Evolutionary conservation across 2,797 vertebrate species (phyloP), one percentile per base, ranked within the genome.

Genomic region (Chelon labrosus): DNA sequence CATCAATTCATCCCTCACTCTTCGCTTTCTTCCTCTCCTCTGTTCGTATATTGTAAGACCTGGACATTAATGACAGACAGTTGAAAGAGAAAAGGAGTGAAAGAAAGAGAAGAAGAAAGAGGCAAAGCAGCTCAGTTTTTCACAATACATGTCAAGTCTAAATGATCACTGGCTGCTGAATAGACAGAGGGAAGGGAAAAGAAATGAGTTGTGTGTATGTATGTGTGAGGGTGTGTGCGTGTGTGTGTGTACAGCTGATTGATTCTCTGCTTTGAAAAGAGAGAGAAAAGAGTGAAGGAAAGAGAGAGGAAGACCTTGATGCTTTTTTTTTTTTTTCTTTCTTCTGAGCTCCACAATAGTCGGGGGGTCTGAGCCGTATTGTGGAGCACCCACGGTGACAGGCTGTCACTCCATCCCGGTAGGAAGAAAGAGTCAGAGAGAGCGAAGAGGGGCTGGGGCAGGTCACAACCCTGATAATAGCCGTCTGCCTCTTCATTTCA

Each of bases 141-240:
- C 96, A 98, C 97, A 98, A 97, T 97, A 95, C 96, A 95, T 96
- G 96, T 98, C 97, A 98, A 96, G 96, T 96, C 96, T 97, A 96
- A 98, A 97, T 97, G 96, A 97, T 98, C 96, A 96, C 96, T 94
- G 94, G 94, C 96, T 95, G 94, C 93, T 97, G 96, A 97, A 96
- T 96, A 95, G 96, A 95, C 93, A 93, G 93, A 89, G 95, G 94
- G 94, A 95, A 94, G 91, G 86, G 94, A 93, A 94, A 90, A 88
- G 86, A 85, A 89, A 87, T 85, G 87, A 90, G 86, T 88, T 80
- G 73, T 84, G 84, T 81, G 70, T 73, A 66, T 75, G 70, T 55
- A 71, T 70, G 71, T 71, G 77, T 78, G 72, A 22, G 22, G 67
- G 74, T 67, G 70, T 68, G 68, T 57, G 65, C 47, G 54, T 46